A percentile compares a stretch with the other conserved stretches of the same genome.
Evolutionary conservation across 1,140 invertebrate genomes (phyloP).

Genomic region (Augochlora pura): DNA sequence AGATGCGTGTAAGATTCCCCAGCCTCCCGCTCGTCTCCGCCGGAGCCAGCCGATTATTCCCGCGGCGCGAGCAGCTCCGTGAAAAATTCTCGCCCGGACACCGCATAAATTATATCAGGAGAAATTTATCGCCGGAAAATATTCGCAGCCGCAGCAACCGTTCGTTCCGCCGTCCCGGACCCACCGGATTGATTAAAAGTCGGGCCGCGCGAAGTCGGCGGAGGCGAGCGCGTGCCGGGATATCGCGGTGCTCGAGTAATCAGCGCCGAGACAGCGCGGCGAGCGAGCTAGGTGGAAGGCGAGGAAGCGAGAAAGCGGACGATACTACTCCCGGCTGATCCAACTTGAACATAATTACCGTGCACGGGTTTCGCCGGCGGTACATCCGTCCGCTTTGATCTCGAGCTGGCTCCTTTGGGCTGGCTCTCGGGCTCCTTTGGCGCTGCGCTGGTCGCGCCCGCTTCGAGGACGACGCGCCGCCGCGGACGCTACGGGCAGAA

Average conservation of each 20-base stretch:
- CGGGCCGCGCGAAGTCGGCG: background rate
- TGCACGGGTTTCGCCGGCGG: background rate
- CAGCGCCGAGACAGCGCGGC: background rate
- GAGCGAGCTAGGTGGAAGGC: too few species aligned
- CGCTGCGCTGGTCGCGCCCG: background rate
- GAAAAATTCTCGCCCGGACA: too few species aligned
- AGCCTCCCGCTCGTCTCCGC: too few species aligned
- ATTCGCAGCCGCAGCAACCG: too few species aligned
- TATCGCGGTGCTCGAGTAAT: conserved; percentile 5
- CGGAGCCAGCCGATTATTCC: too few species aligned
- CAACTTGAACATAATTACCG: conserved; percentile 42
- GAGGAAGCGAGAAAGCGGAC: too few species aligned
- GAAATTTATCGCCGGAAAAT: too few species aligned
- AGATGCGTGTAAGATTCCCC: too few species aligned
- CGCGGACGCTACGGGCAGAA: conserved; percentile 39
- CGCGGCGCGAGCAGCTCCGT: too few species aligned
- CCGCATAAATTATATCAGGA: too few species aligned
- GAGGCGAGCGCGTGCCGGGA: background rate
- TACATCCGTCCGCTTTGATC: conserved; percentile 18
- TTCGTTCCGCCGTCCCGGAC: background rate
- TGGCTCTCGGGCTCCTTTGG: background rate
- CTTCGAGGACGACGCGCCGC: conserved; percentile 25
- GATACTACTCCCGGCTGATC: background rate
- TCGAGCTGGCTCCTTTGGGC: background rate
- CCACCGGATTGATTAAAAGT: background rate